A percentile compares a stretch with the other conserved stretches of the same genome.
These are phyloP conservation scores for Crossaster papposus DNA, from an alignment of 53 echinoderm and acorn worm genomes.

Conservation along the genomic window DNA sequence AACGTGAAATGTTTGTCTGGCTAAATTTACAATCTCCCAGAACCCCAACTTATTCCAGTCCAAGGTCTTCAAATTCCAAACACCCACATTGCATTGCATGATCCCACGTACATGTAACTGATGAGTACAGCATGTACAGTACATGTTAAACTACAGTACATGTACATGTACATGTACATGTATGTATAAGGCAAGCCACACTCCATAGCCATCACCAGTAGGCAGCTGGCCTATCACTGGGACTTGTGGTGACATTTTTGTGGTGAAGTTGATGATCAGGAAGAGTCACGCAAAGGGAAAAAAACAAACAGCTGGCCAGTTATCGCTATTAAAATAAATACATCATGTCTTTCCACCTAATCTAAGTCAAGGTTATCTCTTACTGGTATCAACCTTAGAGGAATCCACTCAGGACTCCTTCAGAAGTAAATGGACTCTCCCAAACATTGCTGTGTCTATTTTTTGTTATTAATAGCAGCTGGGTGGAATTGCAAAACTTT, in stretches of 20 bases:
- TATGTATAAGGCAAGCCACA: not conserved
- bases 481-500: no score
- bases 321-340: not conserved
- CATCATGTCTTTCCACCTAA: not conserved
- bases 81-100: not conserved
- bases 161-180: no score
- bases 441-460: not conserved
- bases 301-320: not conserved
- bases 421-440: constrained; percentile 24
- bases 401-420: no score
- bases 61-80: constrained; percentile 3
- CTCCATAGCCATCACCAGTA: constrained; percentile 17
- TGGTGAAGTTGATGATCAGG: not conserved
- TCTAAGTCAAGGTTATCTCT: constrained; percentile 20
- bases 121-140: no score
- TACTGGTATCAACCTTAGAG: not conserved
- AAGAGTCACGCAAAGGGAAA: constrained; percentile 20
- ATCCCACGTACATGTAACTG: no score
- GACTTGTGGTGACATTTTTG: no score
- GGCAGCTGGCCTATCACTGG: constrained; percentile 1
- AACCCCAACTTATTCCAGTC: not conserved
- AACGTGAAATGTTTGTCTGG: constrained; percentile 4
- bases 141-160: no score
- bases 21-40: not conserved
- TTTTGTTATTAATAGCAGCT: no score